A percentile compares a stretch with the other conserved stretches of the same genome.
phyloP scores from a whole-genome alignment of 1,140 invertebrate species.

The Cydia pomonella region DNA sequence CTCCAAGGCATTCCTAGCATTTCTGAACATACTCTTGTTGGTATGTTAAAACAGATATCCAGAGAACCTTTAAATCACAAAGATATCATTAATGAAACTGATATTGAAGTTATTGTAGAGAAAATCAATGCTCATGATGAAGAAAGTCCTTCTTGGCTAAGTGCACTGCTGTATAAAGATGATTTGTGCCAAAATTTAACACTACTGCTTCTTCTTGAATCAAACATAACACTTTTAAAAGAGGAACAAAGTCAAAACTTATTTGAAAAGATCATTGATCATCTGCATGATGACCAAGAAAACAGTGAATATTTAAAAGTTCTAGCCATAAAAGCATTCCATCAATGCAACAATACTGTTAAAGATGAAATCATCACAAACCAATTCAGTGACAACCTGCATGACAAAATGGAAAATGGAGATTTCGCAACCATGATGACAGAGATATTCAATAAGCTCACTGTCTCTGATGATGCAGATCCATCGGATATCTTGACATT shows the following conservation, averaged over 20 bases:
- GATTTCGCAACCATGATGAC: conserved; percentile 53
- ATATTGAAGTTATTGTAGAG: conserved; percentile 50
- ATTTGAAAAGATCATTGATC: conserved; percentile 38
- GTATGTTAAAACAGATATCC: conserved; percentile 68
- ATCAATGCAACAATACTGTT: conserved; percentile 43
- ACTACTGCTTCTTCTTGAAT: conserved; percentile 46
- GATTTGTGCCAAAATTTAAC: conserved; percentile 51
- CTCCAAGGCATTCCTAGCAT: conserved; percentile 44
- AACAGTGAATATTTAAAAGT: conserved; percentile 45
- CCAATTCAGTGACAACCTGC: conserved; percentile 56
- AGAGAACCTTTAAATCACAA: conserved; percentile 57
- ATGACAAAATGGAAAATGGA: conserved; percentile 49
- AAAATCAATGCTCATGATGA: conserved; percentile 53
- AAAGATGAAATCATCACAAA: conserved; percentile 56
- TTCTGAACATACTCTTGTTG: conserved; percentile 60
- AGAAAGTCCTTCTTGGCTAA: conserved; percentile 56
- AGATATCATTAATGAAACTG: conserved; percentile 60
- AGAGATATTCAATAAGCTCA: conserved; percentile 69
- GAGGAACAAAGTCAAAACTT: conserved; percentile 49
- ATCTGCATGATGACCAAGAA: conserved; percentile 42
- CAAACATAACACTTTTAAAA: conserved; percentile 55
- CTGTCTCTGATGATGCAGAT: conserved; percentile 49
- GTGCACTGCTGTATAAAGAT: conserved; percentile 58
- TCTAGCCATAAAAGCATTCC: conserved; percentile 56
- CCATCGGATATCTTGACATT: conserved; percentile 55